phyloP scores from a whole-genome alignment of 2,888 invertebrate genomes.

The Acrobeloides nanus region DNA sequence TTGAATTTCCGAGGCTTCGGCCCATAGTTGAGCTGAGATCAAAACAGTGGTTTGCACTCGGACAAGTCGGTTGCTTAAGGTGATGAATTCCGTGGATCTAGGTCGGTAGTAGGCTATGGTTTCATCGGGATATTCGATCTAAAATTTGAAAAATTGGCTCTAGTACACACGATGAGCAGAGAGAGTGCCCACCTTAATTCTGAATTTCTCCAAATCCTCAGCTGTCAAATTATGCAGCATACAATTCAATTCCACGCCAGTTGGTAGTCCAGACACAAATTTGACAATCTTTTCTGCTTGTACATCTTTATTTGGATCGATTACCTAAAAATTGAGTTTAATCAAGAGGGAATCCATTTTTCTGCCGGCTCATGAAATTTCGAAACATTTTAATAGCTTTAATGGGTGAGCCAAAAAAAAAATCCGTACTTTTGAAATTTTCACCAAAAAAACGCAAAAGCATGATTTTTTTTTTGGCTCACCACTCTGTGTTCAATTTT shows the following conservation, averaged over 20 bases:
- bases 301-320: constrained; percentile 31
- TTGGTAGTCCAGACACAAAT: constrained; percentile 42
- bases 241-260: constrained; percentile 29
- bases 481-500: too few relatives aligned
- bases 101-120: constrained; percentile 20
- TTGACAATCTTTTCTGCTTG: constrained; percentile 27
- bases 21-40: constrained; percentile 21
- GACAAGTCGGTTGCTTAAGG: constrained; percentile 7
- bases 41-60: constrained; percentile 21
- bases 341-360: too few relatives aligned
- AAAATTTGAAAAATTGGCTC: constrained; percentile 6
- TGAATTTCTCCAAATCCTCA: constrained; percentile 25
- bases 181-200: constrained; percentile 28
- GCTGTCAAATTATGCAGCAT: constrained; percentile 29
- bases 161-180: neutral
- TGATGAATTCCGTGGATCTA: constrained; percentile 16
- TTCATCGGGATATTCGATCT: constrained; percentile 29
- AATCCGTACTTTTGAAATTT: too few relatives aligned
- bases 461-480: too few relatives aligned
- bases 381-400: too few relatives aligned
- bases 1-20: constrained; percentile 15
- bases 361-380: too few relatives aligned
- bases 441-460: too few relatives aligned
- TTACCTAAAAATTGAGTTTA: constrained; percentile 20
- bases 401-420: too few relatives aligned